Conservation (phyloP, 2,888 invertebrate species). For the Malachius bipustulatus region DNA sequence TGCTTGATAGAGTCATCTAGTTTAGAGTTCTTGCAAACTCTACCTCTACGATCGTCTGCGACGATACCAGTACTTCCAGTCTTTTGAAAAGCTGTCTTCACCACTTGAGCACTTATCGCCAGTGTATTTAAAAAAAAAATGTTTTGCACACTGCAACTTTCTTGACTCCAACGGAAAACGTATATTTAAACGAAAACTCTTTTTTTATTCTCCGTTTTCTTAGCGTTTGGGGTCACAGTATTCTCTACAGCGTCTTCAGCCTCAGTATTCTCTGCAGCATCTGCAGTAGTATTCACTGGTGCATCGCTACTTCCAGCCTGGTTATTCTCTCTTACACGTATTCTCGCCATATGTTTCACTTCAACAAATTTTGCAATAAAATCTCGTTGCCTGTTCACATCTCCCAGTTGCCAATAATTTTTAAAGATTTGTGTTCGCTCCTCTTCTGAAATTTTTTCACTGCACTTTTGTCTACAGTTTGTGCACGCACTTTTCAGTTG, state of each 20-base stretch:
- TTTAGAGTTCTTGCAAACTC: slow-evolving; percentile 16
- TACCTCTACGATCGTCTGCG: slow-evolving; percentile 14
- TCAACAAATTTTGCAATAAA: slow-evolving; percentile 9
- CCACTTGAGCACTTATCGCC: slow-evolving; percentile 6
- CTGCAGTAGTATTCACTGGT: no score
- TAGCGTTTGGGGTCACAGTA: no score
- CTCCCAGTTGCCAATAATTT: slow-evolving; percentile 7
- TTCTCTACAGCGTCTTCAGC: no score
- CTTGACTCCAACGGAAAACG: no score
- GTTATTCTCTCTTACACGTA: slow-evolving; percentile 3
- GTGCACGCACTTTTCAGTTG: no score
- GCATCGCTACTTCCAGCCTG: not conserved
- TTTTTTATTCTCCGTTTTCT: no score
- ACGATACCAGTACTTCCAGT: not conserved
- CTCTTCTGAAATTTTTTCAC: slow-evolving; percentile 5
- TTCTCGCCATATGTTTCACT: slow-evolving; percentile 4
- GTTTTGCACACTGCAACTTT: no score
- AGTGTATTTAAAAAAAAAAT: slow-evolving; percentile 8
- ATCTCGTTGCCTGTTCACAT: slow-evolving; percentile 9
- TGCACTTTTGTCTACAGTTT: no score
- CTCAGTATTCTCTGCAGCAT: no score
- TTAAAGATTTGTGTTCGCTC: slow-evolving; percentile 4
- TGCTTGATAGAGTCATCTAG: slow-evolving; percentile 15
- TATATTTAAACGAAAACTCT: no score
- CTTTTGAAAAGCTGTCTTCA: slow-evolving; percentile 4